Conservation (phyloP, 2,888 invertebrate genomes). For the Phlogophora meticulosa region DNA sequence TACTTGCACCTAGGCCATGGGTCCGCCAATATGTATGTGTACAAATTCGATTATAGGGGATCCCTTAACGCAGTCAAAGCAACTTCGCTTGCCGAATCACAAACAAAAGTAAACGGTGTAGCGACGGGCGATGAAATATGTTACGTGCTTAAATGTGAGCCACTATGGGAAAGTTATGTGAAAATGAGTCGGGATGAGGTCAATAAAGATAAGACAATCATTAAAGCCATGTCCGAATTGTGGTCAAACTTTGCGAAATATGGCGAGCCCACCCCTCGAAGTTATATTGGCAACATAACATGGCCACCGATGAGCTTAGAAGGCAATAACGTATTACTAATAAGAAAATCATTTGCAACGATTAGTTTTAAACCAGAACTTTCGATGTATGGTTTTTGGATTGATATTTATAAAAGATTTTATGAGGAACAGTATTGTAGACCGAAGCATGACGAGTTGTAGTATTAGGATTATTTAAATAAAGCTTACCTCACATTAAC, state of each 20-base stretch:
- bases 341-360: conserved; percentile 75
- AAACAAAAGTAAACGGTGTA: conserved; percentile 81
- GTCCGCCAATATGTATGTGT: conserved; percentile 78
- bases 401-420: conserved; percentile 77
- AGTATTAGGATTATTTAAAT: conserved; percentile 7
- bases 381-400: conserved; percentile 82
- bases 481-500: conserved; percentile 80
- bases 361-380: conserved; percentile 73
- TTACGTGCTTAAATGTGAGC: conserved; percentile 87
- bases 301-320: conserved; percentile 79
- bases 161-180: conserved; percentile 81
- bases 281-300: conserved; percentile 66
- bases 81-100: conserved; percentile 74
- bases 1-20: conserved; percentile 65
- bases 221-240: conserved; percentile 81
- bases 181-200: conserved; percentile 69
- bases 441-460: conserved; percentile 80
- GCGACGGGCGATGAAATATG: conserved; percentile 88
- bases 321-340: conserved; percentile 73
- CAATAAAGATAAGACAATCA: conserved; percentile 79
- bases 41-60: conserved; percentile 88
- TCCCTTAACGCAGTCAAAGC: conserved; percentile 81
- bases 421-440: conserved; percentile 74
- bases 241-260: conserved; percentile 90
- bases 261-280: conserved; percentile 79